Evolutionary conservation across 92 coral and sea anemone species (phyloP).

Genomic region (Porites rus): DNA sequence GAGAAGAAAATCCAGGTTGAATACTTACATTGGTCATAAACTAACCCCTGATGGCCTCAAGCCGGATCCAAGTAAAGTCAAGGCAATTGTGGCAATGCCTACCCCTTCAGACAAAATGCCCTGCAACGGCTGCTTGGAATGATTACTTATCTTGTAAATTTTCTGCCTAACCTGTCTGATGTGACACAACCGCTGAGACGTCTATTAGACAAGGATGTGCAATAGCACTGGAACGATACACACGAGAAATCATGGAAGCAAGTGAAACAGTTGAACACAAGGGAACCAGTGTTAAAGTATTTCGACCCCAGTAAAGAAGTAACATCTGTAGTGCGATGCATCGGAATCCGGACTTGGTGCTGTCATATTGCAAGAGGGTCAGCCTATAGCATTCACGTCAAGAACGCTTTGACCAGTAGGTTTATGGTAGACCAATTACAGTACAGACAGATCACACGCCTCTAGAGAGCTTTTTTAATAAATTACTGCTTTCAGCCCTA

Average conservation of each 20-base stretch:
- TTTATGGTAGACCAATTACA: too few relatives aligned
- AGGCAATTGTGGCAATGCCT: constrained; percentile 35
- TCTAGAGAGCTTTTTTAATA: too few relatives aligned
- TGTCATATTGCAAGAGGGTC: too few relatives aligned
- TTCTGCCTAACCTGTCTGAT: constrained; percentile 44
- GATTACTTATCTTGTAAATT: constrained; percentile 26
- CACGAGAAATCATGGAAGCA: constrained; percentile 9
- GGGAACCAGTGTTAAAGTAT: too few relatives aligned
- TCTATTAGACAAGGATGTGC: not conserved
- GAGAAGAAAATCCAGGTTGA: constrained; percentile 21
- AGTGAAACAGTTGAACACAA: too few relatives aligned
- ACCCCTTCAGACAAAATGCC: constrained; percentile 30
- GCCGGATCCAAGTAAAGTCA: constrained; percentile 43
- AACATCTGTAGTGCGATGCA: too few relatives aligned
- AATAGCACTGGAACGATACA: constrained; percentile 12
- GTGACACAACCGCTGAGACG: constrained; percentile 24
- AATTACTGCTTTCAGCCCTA: too few relatives aligned
- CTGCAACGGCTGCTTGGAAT: constrained; percentile 39
- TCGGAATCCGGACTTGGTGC: too few relatives aligned
- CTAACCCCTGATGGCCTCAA: constrained; percentile 43
- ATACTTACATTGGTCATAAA: constrained; percentile 47
- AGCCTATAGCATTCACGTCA: too few relatives aligned
- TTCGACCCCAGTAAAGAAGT: too few relatives aligned
- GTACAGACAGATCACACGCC: too few relatives aligned
- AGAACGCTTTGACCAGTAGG: too few relatives aligned